Evolutionary conservation across 1,140 invertebrate species (phyloP), one percentile per base, ranked within the genome.

Genomic region (Pseudachorutes palmiensis): DNA sequence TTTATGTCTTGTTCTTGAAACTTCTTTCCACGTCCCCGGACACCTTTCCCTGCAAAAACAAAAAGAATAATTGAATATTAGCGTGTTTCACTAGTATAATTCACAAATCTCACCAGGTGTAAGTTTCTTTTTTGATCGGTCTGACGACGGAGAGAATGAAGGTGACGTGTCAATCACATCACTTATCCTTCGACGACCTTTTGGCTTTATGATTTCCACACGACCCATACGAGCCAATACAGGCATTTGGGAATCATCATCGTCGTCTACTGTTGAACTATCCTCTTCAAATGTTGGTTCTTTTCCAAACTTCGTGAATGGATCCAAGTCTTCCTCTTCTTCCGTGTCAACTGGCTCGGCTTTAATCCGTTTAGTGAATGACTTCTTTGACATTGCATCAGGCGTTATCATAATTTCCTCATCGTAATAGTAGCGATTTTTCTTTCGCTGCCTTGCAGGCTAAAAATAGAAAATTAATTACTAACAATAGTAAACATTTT

Each of bases 341-440:
- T 81, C 80, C 0, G 77, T 72, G 87, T 73, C 72, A 41, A 68
- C 62, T 0, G 67, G 58, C 24, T 72, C 70, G 2, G 31, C n/a
- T 28, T 74, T 74, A 0, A 72, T 55, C 51, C 64, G 64, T 61
- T 62, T 70, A 26, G 30, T 63, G 16, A n/a, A 12, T 12, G 5
- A 2, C 2, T 28, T 62, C 2, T 32, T 65, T 57, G 49, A 14
- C 36, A 28, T 62, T n/a, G 87, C 66, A 83, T 84, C 75, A 86
- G 72, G 87, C 58, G 83, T 82, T 78, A 90, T 93, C 45, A 94
- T 87, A 75, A 93, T 86, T 76, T 94, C 89, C 80, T 95, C 91
- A 80, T 94, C 92, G 79, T 87, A 94, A 78, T 94, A 94, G 57
- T 93, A 81, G 75, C 86, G 86, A 78, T 95, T 96, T 75, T 91